phyloP scores from a whole-genome alignment of 2,113 vertebrate genomes.

The Poecile atricapillus region DNA sequence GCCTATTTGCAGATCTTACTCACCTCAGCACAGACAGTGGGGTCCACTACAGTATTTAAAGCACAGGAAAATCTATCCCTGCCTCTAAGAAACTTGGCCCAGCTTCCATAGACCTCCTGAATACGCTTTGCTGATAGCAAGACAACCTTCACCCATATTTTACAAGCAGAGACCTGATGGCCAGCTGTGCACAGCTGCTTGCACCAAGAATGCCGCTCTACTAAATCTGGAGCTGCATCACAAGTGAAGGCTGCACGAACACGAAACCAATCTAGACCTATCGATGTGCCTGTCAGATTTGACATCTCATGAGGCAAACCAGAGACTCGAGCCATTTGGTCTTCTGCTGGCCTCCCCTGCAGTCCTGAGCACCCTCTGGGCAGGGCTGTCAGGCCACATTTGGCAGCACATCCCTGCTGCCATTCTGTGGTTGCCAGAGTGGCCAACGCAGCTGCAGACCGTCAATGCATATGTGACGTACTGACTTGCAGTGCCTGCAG shows the following conservation, averaged over 20 bases:
- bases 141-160: neutral
- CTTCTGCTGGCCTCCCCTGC: neutral
- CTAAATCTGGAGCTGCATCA: neutral
- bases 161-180: neutral
- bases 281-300: neutral
- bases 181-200: neutral
- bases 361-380: neutral
- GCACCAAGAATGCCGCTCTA: neutral
- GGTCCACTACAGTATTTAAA: neutral
- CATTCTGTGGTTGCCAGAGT: fast-evolving
- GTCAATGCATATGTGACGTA: fast-evolving
- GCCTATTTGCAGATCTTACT: neutral
- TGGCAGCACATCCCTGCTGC: neutral
- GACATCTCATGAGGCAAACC: neutral
- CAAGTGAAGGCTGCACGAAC: neutral
- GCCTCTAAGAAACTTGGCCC: neutral
- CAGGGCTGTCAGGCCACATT: neutral
- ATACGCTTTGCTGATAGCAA: neutral
- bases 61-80: neutral
- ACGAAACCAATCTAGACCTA: neutral
- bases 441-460: neutral
- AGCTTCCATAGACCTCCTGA: neutral
- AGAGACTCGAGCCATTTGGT: neutral
- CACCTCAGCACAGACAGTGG: neutral
- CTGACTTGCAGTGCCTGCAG: neutral